Conservation (phyloP, 2,797 vertebrate species). For the Borostomias antarcticus region DNA sequence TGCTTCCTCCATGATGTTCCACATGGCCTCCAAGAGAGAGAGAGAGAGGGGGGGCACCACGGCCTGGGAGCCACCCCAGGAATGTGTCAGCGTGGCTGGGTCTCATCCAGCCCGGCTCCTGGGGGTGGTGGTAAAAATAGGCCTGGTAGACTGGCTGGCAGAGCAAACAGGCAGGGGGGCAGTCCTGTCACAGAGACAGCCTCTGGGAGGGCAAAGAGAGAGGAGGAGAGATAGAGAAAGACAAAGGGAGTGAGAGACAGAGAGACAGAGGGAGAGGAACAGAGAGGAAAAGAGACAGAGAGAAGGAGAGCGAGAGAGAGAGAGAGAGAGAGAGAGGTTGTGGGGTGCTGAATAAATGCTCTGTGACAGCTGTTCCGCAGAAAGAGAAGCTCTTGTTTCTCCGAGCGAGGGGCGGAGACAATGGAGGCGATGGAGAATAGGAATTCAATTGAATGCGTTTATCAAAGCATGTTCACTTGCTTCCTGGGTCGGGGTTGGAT, state of each 20-base stretch:
- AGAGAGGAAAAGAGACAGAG: not conserved
- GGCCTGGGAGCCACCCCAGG: not conserved
- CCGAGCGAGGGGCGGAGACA: not conserved
- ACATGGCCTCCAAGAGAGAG: not conserved
- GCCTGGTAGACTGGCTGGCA: not conserved
- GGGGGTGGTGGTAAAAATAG: slow-evolving; percentile 13
- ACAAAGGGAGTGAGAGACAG: not conserved
- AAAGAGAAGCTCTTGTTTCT: not conserved
- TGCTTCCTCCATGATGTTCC: too few species aligned
- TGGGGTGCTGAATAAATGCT: slow-evolving; percentile 7
- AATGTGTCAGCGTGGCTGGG: not conserved
- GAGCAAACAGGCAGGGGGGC: not conserved
- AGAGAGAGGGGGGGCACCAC: not conserved
- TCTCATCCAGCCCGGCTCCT: not conserved
- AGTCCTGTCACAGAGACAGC: slow-evolving; percentile 1
- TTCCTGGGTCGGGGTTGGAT: not conserved
- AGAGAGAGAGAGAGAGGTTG: not conserved
- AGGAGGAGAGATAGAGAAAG: not conserved
- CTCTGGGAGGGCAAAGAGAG: too few species aligned
- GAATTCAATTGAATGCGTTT: not conserved
- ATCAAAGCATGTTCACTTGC: not conserved
- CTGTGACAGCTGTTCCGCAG: slow-evolving; percentile 5
- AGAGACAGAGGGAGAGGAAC: not conserved
- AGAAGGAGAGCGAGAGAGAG: not conserved
- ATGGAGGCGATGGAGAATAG: not conserved